Evolutionary conservation across 2,888 invertebrate genomes (phyloP), one percentile per base, ranked within the genome.

Genomic region (Troides aeacus): DNA sequence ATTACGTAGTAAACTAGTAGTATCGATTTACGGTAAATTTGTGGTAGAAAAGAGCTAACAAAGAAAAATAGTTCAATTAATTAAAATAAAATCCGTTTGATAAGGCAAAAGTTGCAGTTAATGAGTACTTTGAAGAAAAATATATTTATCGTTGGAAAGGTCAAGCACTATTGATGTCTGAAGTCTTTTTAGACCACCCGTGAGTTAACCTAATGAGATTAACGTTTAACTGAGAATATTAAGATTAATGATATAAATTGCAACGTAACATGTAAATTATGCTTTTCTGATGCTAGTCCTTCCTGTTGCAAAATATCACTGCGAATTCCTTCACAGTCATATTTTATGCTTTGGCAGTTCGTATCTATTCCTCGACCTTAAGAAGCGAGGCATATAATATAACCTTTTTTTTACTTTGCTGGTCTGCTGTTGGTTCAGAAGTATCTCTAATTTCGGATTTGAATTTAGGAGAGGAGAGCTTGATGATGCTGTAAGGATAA

Each of bases 151-250:
- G 23, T 57, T 57, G 21, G 23, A 58, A 58, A 58, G 57, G 57
- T 58, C 57, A 58, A 58, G 23, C 57, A 23, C 57, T 23, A 23
- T 23, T 60, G 60, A 36, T 60, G 36, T 59, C 24, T 30, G 59
- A 59, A 30, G 57, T 57, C 30, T 30, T 42, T 39, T 61, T 21
- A 61, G 61, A 61, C 61, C 61, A n/a, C 61, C 39, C 61, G 61
- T 39, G n/a, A 61, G 39, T 39, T 21, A 61, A 42, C 18, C 0
- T 42, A 61, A 39, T 61, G 2, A 36, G 61, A 61, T 21, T 61
- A 42, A 36, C 12, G 18, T 61, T 36, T n/a, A 61, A 39, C 42
- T 61, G 39, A 21, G n/a, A 61, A 61, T 58, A 58, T 23, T 10
- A 58, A 58, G 8, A 58, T 58, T 58, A 58, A 58, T 58, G 12